Conservation (phyloP, 2,113 vertebrate species). For the Rutilus rutilus region DNA sequence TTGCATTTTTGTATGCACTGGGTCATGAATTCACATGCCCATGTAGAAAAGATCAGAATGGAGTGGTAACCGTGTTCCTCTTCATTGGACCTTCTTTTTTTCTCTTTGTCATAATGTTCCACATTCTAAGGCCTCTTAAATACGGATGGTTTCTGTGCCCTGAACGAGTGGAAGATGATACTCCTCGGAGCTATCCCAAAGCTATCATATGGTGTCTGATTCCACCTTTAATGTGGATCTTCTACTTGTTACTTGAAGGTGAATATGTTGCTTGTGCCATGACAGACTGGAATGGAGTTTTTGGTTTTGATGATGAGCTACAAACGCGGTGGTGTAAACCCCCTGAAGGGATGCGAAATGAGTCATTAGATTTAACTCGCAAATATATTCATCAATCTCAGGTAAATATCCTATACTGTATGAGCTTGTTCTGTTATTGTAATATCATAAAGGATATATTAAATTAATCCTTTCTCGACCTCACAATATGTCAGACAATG, state of each 20-base stretch:
- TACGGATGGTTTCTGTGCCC: too few relatives aligned
- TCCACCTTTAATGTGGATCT: neutral
- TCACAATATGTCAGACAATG: neutral
- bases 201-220: neutral
- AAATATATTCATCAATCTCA: neutral
- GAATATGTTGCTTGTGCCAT: neutral
- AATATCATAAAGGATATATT: neutral
- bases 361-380: too few relatives aligned
- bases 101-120: neutral
- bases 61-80: too few relatives aligned
- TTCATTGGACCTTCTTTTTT: neutral
- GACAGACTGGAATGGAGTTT: neutral
- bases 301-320: neutral
- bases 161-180: neutral
- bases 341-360: too few relatives aligned
- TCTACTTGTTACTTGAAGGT: neutral
- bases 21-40: accelerated
- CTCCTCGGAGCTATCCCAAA: neutral
- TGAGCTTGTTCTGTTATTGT: neutral
- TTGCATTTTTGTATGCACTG: accelerated
- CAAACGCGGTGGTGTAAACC: neutral
- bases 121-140: neutral
- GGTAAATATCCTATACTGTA: neutral
- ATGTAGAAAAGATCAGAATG: too few relatives aligned
- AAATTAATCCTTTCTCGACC: neutral